These are phyloP conservation scores for Protonemura montana DNA, from an alignment of 2,888 invertebrate species.

Conservation along the genomic window DNA sequence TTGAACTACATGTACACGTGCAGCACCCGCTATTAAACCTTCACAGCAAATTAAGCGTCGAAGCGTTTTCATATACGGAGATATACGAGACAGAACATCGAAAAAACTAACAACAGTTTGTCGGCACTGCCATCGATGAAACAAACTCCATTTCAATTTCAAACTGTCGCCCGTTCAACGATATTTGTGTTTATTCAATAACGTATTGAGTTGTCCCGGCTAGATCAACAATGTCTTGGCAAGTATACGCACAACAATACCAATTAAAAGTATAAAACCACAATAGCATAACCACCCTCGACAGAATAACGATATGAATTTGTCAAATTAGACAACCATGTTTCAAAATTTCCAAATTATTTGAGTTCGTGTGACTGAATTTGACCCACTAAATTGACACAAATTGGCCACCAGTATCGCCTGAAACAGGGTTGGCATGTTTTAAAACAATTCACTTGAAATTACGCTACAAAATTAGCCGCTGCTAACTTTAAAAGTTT, in stretches of 20 bases:
- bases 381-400: not conserved
- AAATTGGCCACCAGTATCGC: not conserved
- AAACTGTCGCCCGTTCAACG: not conserved
- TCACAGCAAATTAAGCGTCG: not conserved
- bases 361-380: not conserved
- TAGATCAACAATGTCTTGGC: not conserved
- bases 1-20: not conserved
- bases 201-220: not conserved
- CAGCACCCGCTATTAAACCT: not conserved
- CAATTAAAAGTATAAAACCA: not conserved
- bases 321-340: no score
- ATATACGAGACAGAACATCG: not conserved
- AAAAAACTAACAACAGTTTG: not conserved
- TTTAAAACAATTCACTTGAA: not conserved
- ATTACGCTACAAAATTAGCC: slow-evolving; percentile 1
- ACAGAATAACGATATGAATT: not conserved
- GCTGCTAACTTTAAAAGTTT: not conserved
- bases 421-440: not conserved
- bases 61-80: not conserved
- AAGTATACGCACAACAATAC: not conserved
- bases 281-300: no score
- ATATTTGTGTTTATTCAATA: not conserved
- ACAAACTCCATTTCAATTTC: not conserved
- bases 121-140: not conserved
- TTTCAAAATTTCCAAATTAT: not conserved